Percentiles rank a stretch among this genome's conserved stretches.
These are phyloP conservation scores for Deroplatys truncata DNA, from an alignment of 2,888 invertebrate species.

Conservation along the genomic window DNA sequence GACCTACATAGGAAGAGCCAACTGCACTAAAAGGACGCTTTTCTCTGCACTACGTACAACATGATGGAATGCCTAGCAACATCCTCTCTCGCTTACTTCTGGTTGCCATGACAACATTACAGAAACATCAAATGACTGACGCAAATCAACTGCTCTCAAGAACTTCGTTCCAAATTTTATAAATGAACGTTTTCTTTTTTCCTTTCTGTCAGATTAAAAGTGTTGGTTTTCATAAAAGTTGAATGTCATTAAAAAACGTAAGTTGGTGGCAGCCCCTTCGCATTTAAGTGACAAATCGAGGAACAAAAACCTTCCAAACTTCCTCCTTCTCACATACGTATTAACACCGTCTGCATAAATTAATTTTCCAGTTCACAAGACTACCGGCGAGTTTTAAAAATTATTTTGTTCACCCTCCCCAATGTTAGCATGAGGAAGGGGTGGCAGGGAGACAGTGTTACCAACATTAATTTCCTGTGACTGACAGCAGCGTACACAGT, in stretches of 20 bases:
- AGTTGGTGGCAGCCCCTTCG: neutral
- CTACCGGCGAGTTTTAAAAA: neutral
- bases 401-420: neutral
- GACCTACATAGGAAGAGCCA: too few relatives aligned
- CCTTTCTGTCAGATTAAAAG: neutral
- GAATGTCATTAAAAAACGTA: neutral
- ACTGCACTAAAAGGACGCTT: neutral
- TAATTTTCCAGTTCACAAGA: conserved; percentile 16
- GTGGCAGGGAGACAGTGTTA: neutral
- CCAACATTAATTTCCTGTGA: neutral
- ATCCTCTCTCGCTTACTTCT: neutral
- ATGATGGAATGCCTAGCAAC: neutral
- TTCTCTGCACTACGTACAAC: neutral
- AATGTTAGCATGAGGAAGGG: neutral
- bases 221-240: neutral
- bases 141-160: neutral
- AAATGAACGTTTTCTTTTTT: neutral
- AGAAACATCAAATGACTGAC: neutral
- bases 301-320: neutral
- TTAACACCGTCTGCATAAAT: neutral
- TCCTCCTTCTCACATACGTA: neutral
- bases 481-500: neutral
- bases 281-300: neutral
- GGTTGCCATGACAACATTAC: neutral
- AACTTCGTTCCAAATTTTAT: neutral